A percentile compares a stretch with the other conserved stretches of the same genome.
phyloP scores from a whole-genome alignment of 2,797 vertebrate genomes.

The Salarias fasciatus region DNA sequence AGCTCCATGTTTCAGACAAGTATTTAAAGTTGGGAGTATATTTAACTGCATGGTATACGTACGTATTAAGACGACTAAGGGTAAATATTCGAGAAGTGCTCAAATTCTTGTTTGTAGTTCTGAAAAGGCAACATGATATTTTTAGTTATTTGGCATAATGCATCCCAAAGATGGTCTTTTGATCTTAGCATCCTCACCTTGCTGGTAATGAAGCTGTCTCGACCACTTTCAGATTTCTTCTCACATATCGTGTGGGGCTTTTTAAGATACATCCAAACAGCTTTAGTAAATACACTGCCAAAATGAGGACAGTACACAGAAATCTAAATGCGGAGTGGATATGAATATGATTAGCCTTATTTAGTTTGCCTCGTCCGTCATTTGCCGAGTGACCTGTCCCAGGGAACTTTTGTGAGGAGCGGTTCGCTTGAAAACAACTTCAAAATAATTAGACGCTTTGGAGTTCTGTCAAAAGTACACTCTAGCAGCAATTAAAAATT shows the following conservation, averaged over 20 bases:
- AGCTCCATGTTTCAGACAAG: neutral
- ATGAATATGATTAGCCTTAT: slow-evolving; percentile 38
- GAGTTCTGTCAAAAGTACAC: slow-evolving; percentile 44
- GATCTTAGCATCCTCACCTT: neutral
- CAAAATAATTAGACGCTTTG: slow-evolving; percentile 50
- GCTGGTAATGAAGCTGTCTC: neutral
- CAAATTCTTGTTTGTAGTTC: too few species aligned
- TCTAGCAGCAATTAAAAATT: slow-evolving; percentile 42
- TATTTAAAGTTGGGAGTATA: neutral
- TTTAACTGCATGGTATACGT: too few species aligned
- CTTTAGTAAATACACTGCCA: neutral
- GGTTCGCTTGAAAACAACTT: slow-evolving; percentile 27
- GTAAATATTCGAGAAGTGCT: too few species aligned
- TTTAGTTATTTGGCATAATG: neutral
- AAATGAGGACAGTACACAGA: neutral
- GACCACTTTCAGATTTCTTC: neutral
- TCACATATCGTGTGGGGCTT: neutral
- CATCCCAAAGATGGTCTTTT: too few species aligned
- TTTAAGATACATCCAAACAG: slow-evolving; percentile 1
- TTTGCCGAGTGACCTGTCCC: slow-evolving; percentile 30
- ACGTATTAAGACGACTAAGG: too few species aligned
- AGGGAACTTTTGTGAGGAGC: slow-evolving; percentile 8
- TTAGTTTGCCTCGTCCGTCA: slow-evolving; percentile 20
- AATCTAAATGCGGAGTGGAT: slow-evolving; percentile 3
- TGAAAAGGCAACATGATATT: neutral